Evolutionary conservation across 2,113 vertebrate genomes (phyloP).

Genomic region (Myocastor coypus): DNA sequence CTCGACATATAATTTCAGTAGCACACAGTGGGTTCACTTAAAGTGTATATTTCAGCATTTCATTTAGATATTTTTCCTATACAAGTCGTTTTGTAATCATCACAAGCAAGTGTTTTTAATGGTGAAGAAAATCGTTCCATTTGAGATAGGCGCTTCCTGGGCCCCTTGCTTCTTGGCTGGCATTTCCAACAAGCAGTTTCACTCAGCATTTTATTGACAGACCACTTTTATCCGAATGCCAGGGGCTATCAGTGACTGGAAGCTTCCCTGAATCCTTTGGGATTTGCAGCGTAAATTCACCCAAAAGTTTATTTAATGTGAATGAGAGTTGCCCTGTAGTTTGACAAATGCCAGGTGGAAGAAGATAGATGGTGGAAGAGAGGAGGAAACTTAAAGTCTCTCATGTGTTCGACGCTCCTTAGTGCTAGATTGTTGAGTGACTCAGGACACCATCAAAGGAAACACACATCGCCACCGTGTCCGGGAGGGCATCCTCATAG

Average conservation of each 20-base stretch:
- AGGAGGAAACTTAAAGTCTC: neutral
- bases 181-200: constrained; percentile 73
- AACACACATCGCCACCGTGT: neutral
- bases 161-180: constrained; percentile 50
- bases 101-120: neutral
- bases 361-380: constrained; percentile 60
- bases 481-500: neutral
- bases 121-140: neutral
- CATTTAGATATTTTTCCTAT: neutral
- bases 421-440: neutral
- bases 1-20: neutral
- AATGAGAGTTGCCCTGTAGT: constrained; percentile 59
- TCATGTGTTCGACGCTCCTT: constrained; percentile 29
- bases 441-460: neutral
- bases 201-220: constrained; percentile 75
- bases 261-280: constrained; percentile 18
- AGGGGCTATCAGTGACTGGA: constrained; percentile 57
- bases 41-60: neutral
- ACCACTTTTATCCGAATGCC: constrained; percentile 71
- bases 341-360: neutral
- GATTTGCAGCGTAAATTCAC: constrained; percentile 68
- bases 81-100: neutral
- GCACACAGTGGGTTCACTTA: neutral
- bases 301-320: constrained; percentile 61
- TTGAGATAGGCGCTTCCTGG: constrained; percentile 60